A percentile compares a stretch with the other conserved stretches of the same genome.
Evolutionary conservation across 2,113 vertebrate species (phyloP).

Genomic region (Xyrauchen texanus): DNA sequence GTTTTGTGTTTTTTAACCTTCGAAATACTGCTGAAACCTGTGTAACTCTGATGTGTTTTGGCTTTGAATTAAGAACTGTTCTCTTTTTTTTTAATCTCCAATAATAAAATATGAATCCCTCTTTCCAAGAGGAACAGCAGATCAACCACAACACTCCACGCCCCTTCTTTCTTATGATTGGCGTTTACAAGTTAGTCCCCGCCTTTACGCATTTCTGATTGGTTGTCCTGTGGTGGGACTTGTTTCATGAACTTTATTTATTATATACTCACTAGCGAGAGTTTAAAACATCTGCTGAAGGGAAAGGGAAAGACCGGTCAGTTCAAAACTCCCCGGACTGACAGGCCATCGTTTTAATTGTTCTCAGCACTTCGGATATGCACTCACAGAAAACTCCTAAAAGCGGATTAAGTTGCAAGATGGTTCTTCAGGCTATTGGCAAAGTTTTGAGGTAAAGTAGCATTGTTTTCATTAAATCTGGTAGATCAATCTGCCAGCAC

Average conservation of each 20-base stretch:
- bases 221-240: background rate
- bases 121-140: background rate
- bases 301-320: background rate
- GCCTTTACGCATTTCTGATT: background rate
- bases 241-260: background rate
- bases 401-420: conserved; percentile 86
- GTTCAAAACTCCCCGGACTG: background rate
- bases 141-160: conserved; percentile 5
- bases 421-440: conserved; percentile 92
- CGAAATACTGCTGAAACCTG: background rate
- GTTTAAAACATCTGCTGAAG: background rate
- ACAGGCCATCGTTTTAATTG: background rate
- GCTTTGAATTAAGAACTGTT: no score
- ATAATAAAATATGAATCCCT: background rate
- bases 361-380: conserved; percentile 66
- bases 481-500: background rate
- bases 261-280: background rate
- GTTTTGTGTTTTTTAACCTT: conserved; percentile 2
- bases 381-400: conserved; percentile 80
- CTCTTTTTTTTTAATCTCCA: no score
- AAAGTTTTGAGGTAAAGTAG: conserved; percentile 82
- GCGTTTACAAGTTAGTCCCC: background rate
- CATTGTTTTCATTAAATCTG: background rate
- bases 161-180: conserved; percentile 19
- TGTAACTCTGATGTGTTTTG: no score